phyloP scores from a whole-genome alignment of 53 echinoderm and acorn worm species.

The Luidia sarsii region DNA sequence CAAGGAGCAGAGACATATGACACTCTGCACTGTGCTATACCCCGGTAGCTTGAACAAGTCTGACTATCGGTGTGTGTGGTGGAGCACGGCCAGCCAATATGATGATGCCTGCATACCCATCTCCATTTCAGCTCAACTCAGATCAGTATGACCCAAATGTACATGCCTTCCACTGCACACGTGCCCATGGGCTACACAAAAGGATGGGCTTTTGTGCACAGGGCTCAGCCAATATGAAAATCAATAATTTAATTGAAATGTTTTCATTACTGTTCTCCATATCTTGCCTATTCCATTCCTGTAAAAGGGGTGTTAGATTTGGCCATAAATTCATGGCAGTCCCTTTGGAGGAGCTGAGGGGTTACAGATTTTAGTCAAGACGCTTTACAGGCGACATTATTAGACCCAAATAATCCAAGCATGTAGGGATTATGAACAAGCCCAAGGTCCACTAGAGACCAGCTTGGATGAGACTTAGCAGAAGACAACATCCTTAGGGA shows the following conservation, averaged over 20 bases:
- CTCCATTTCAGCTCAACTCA: slow-evolving; percentile 51
- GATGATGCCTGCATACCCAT: slow-evolving; percentile 45
- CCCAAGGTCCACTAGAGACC: slow-evolving; percentile 3
- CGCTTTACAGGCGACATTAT: slow-evolving; percentile 36
- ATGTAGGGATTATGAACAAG: slow-evolving; percentile 47
- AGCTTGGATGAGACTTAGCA: slow-evolving; percentile 42
- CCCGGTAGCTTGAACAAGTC: slow-evolving; percentile 26
- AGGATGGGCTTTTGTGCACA: slow-evolving; percentile 56
- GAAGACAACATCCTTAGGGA: slow-evolving; percentile 47
- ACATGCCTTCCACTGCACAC: slow-evolving; percentile 29
- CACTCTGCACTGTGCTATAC: slow-evolving; percentile 34
- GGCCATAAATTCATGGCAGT: neutral
- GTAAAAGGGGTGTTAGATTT: slow-evolving; percentile 9
- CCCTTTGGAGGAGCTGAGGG: slow-evolving; percentile 10
- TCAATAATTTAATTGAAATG: slow-evolving; percentile 73
- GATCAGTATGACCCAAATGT: slow-evolving; percentile 56
- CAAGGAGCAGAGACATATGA: slow-evolving; percentile 21
- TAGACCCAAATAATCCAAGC: slow-evolving; percentile 40
- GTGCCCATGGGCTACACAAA: slow-evolving; percentile 57
- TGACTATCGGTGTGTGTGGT: slow-evolving; percentile 31
- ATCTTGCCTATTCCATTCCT: slow-evolving; percentile 46
- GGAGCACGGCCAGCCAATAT: slow-evolving; percentile 29
- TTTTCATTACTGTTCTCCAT: slow-evolving; percentile 63
- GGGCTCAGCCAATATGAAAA: slow-evolving; percentile 63
- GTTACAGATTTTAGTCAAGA: slow-evolving; percentile 15